These are phyloP conservation scores for Spermophilus dauricus DNA, from an alignment of 2,113 vertebrate species.

Conservation along the genomic window DNA sequence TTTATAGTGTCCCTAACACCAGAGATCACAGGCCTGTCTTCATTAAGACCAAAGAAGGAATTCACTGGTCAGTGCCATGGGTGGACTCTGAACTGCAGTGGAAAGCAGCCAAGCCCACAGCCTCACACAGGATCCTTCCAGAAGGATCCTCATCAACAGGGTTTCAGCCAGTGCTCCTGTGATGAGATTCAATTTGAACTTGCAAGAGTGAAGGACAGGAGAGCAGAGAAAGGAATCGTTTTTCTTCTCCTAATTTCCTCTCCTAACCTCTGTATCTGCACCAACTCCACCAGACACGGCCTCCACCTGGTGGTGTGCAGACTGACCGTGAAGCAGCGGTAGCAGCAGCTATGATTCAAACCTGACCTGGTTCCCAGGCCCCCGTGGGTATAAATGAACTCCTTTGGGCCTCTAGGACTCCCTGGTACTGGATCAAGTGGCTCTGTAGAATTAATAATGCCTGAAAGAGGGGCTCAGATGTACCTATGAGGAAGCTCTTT, in stretches of 20 bases:
- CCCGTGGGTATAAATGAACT: not conserved
- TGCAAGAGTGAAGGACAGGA: not conserved
- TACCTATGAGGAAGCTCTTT: not conserved
- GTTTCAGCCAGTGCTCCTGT: not conserved
- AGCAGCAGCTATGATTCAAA: not conserved
- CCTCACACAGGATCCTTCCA: not conserved
- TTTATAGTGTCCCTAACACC: not conserved
- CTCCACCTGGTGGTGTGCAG: not conserved
- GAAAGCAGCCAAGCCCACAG: not conserved
- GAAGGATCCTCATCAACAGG: not conserved
- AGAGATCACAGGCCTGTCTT: no score
- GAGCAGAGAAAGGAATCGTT: not conserved
- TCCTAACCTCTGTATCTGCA: not conserved
- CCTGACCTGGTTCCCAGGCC: not conserved
- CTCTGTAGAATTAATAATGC: not conserved
- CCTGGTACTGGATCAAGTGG: not conserved
- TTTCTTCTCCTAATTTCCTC: not conserved
- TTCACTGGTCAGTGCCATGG: not conserved
- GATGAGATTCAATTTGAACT: no score
- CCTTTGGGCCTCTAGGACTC: no score
- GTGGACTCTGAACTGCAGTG: not conserved
- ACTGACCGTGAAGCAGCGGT: not conserved
- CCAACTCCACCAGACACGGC: not conserved
- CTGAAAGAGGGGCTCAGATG: not conserved
- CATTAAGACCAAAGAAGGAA: not conserved